Conservation (phyloP, 1,140 invertebrate genomes). For the Augochlora pura region DNA sequence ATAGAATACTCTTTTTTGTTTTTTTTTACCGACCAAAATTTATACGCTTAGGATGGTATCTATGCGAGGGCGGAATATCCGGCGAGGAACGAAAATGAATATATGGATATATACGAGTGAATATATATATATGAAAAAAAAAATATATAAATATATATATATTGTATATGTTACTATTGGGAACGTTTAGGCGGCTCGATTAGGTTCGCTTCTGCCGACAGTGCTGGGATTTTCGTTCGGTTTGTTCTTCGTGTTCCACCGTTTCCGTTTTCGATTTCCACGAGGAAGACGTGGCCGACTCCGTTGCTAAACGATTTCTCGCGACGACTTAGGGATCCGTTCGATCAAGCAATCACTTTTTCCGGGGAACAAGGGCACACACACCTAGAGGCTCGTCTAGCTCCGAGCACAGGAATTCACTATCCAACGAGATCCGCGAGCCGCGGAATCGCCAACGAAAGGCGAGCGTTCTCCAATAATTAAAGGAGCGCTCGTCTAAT, state of each 20-base stretch:
- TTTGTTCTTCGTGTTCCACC: not conserved
- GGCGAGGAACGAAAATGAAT: not conserved
- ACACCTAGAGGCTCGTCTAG: not conserved
- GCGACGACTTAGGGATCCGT: not conserved
- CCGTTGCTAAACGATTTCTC: not conserved
- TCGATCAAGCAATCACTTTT: not conserved
- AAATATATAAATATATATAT: not conserved
- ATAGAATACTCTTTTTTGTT: conserved; percentile 12
- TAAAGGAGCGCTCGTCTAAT: not conserved
- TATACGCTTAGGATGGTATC: conserved; percentile 34
- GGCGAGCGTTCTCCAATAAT: no score
- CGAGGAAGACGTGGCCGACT: not conserved
- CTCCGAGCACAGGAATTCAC: not conserved
- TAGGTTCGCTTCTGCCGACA: conserved; percentile 3
- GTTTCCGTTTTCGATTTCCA: not conserved
- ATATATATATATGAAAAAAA: not conserved
- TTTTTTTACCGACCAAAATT: conserved; percentile 50
- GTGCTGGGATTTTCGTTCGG: not conserved
- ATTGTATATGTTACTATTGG: not conserved
- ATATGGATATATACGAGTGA: no score
- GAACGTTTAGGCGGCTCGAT: not conserved
- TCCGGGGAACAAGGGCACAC: not conserved
- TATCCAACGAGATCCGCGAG: conserved; percentile 1
- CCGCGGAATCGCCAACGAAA: not conserved
- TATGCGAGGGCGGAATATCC: not conserved